Base-by-base conservation (phyloP, 2,113 vertebrate species). In the Hippocampus guttulatus region DNA sequence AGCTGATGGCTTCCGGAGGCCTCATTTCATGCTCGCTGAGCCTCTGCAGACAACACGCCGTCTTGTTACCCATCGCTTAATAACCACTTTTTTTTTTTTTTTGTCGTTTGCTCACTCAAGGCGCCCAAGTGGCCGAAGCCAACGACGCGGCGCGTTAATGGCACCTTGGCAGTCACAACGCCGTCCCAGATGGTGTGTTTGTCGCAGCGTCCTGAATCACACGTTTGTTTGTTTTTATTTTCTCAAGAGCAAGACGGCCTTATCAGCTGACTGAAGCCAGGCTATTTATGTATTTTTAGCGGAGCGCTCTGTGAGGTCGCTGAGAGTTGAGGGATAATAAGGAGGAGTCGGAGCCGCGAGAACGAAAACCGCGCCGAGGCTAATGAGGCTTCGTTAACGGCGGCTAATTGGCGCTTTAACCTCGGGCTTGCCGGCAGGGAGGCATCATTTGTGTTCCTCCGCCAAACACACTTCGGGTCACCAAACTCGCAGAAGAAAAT, bases 381-480 rank as follows among this genome's bases (percentile, higher is more conserved):
- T 86, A 88, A 88, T 87, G 81, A 89, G 76, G 71, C 75, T 80
- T 85, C 87, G 87, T 88, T 85, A 88, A 88, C 74, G 73, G 71
- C 12, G 67, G 77, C 84, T 89, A 89, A 91, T 88, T 89, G 88
- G 77, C 71, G 79, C 80, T 86, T 84, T 86, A 88, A 91, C 85
- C 84, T 85, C 84, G 75, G 79, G 71, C 83, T 64, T 78, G 76
- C 87, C 71, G 68, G 62, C 74, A 71, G 71, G 43, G 45, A 79
- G 58, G 7, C 74, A 62, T 88, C 73, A 67, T 80, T 64, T 12
- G n/a, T 71, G 6, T 21, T 72, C 74, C 54, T 68, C 70, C 75
- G 74, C 71, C 58, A 18, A 61, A 30, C 14, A 3, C 27, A 33
- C 27, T 18, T 61, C 27, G 1, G 30, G 27, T 18, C 15, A 20